Base-by-base conservation (phyloP, 2,888 invertebrate species). In the Chalcosyrphus nemorum region DNA sequence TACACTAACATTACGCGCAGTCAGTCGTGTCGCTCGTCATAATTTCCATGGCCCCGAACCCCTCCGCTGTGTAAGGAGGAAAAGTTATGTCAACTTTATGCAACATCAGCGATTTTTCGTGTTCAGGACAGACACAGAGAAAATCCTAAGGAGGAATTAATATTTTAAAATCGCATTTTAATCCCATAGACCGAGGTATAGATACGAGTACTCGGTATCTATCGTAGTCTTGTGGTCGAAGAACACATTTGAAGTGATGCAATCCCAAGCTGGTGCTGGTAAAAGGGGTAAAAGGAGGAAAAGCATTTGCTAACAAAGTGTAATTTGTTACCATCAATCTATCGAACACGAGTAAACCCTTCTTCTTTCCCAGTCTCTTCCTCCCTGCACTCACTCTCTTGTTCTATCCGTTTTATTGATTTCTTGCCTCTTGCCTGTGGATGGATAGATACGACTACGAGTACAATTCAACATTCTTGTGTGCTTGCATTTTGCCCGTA, bases 291-390 rank as follows among this genome's bases (percentile, higher is more conserved):
- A 56, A 54, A 11, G 13, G 56, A 24, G 38, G 50, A 29, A n/a
- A 43, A 56, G 61, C 70, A 61, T 71, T 85, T 76, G 81, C 85
- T 70, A 75, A 85, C 85, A 85, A 76, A 85, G 71, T 85, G 85
- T 85, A 85, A 85, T 85, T 85, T 85, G 85, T 85, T 81, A 75
- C 85, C 85, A 85, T 85, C 85, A 85, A 85, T 85, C 85, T 85
- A 84, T 84, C 45, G 84, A 80, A 84, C 84, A 80, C 80, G 78
- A 74, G 72, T 78, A 4, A 84, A 72, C 54, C 72, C 68, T 78
- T 78, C 63, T 45, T 27, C 52, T 66, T 7, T n/a, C n/a, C n/a
- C 11, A 45, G 45, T 43, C 52, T 59, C 29, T n/a, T n/a, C n/a
- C n/a, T n/a, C n/a, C n/a, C n/a, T n/a, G n/a, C n/a, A n/a, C n/a